Base-by-base conservation (phyloP, 2,113 vertebrate genomes). In the Tichodroma muraria region DNA sequence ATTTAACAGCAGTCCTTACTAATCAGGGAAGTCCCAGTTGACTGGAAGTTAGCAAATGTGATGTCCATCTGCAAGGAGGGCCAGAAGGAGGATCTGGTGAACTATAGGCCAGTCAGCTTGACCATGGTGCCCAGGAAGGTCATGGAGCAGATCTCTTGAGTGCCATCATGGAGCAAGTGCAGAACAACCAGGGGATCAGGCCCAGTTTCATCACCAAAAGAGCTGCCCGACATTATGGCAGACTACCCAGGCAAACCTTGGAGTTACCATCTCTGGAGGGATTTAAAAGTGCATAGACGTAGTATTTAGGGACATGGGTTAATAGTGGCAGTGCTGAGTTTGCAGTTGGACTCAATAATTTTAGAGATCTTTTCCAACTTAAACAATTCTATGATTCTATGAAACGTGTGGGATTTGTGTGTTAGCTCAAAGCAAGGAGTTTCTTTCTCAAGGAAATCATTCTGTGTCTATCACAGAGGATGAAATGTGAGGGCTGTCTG, bases 331-430 rank as follows among this genome's bases (percentile, higher is more conserved):
- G 13, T 53, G 13, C 38, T 75, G 20, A 8, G 3, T 68, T 81
- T 68, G 25, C 30, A 24, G 14, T 15, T 40, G 24, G 38, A 30
- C 24, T 60, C 0, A 0, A 53, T 40, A 40, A 40, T 27, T 52
- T 75, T 31, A 53, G 28, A 38, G 7, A 6, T 25, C 13, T 68
- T 68, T 76, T 47, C 17, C 25, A 76, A 47, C n/a, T 21, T 35
- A 40, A 82, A 68, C 6, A 27, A 54, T 53, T 75, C 24, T 31
- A 8, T 35, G 21, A 25, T 49, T 64, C 40, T 61, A 18, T n/a
- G 71, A 86, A 84, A 59, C 27, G 8, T 45, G 19, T 52, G 64
- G 23, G 42, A 27, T 35, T 86, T 84, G 20, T 50, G 30, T 3
- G 1, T 44, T 76, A 27, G 25, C 73, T 57, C 57, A 70, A 75